A percentile compares a stretch with the other conserved stretches of the same genome.
Evolutionary conservation across 1,140 invertebrate genomes (phyloP).

Genomic region (Drosophila eugracilis): DNA sequence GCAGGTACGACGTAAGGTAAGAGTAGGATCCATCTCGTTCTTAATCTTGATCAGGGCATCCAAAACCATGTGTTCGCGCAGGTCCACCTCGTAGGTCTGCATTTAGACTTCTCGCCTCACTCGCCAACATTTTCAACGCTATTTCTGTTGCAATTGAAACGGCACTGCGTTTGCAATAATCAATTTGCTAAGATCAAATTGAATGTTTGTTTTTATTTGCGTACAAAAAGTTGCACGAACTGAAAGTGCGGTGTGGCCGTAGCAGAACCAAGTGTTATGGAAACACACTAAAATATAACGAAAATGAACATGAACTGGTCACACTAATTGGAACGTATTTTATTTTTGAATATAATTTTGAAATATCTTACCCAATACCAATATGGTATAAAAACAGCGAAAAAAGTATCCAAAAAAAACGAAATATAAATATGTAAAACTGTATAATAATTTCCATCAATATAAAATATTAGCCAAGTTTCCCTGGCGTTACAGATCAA

Average conservation of each 20-base stretch:
- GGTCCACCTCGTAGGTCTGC: conserved; percentile 96
- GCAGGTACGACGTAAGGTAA: conserved; percentile 98
- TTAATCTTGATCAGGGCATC: conserved; percentile 99
- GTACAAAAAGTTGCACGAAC: conserved; percentile 50
- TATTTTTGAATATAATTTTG: background rate
- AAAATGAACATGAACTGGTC: background rate
- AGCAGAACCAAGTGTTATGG: too few species aligned
- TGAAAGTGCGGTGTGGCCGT: conserved; percentile 12
- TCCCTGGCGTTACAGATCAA: too few species aligned
- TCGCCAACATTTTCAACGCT: conserved; percentile 69
- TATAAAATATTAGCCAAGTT: too few species aligned
- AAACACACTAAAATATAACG: conserved; percentile 10
- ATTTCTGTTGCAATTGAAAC: conserved; percentile 70
- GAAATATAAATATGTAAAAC: background rate
- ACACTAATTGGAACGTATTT: background rate
- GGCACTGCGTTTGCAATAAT: conserved; percentile 83
- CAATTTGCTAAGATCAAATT: conserved; percentile 41
- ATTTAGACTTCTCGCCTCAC: conserved; percentile 89
- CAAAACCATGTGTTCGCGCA: conserved; percentile 97
- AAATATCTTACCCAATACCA: too few species aligned
- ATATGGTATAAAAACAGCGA: too few species aligned
- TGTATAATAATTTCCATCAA: too few species aligned
- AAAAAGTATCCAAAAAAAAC: too few species aligned
- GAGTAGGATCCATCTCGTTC: conserved; percentile 97
- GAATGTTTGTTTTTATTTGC: conserved; percentile 45